These are phyloP conservation scores for Cyprinodon brontotheroides DNA, from an alignment of 2,113 vertebrate species.

Conservation along the genomic window DNA sequence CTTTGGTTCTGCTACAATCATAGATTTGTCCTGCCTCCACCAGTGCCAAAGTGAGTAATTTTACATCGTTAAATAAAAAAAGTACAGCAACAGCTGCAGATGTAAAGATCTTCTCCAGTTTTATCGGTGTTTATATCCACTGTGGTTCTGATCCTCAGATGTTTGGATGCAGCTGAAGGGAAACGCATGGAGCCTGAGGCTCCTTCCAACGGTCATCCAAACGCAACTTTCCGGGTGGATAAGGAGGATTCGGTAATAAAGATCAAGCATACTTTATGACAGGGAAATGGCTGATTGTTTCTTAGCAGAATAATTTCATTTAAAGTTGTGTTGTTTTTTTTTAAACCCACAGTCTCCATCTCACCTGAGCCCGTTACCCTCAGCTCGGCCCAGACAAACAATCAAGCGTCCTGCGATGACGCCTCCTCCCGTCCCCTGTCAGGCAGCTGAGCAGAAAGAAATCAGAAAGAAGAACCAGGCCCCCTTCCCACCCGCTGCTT, in stretches of 20 bases:
- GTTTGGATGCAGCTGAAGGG: slow-evolving; percentile 29
- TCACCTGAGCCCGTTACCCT: slow-evolving; percentile 47
- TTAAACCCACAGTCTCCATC: slow-evolving; percentile 46
- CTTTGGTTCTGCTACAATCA: slow-evolving; percentile 69
- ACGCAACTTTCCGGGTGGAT: slow-evolving; percentile 88
- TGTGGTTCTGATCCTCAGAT: slow-evolving; percentile 40
- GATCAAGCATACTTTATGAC: neutral
- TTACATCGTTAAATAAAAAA: neutral
- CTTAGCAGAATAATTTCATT: neutral
- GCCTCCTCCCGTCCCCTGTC: slow-evolving; percentile 70
- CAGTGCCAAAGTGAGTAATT: slow-evolving; percentile 33
- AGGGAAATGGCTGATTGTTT: neutral
- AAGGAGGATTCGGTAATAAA: slow-evolving; percentile 83
- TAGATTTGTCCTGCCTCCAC: slow-evolving; percentile 49
- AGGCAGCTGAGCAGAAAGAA: slow-evolving; percentile 18
- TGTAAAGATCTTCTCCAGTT: neutral
- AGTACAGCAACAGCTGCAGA: neutral
- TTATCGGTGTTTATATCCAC: neutral
- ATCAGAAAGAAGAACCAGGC: neutral
- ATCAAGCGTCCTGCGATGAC: slow-evolving; percentile 66
- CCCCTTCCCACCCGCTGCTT: neutral
- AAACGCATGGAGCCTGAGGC: slow-evolving; percentile 45
- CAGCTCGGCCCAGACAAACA: slow-evolving; percentile 51
- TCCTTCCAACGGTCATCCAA: slow-evolving; percentile 81
- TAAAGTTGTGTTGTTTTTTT: neutral